Evolutionary conservation across 1,140 invertebrate species (phyloP), one percentile per base, ranked within the genome.

Genomic region (Aricia agestis): DNA sequence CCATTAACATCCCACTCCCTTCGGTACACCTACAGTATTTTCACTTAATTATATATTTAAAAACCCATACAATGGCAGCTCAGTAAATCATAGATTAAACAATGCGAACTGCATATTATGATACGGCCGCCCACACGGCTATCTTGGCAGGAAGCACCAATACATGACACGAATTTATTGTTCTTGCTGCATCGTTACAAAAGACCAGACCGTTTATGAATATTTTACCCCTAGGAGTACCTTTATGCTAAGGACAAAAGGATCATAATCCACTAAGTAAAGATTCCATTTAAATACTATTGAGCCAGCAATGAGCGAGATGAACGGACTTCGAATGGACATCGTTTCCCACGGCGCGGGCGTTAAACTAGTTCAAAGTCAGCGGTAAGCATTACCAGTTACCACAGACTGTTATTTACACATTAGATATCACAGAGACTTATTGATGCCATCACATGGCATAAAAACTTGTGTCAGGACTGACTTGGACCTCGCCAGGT

Each of bases 111-210:
- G 73, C 72, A 13, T 71, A 67, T 69, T 71, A 67, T 69, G 69
- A 73, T 78, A 76, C 25, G 66, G 74, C 70, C 83, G 79, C 84
- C 84, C 76, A 88, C 86, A 75, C 79, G 74, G 69, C 74, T 82
- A 75, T 84, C 76, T 66, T 73, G 76, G 76, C 82, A 81, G 83
- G 81, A 84, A 84, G 80, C 77, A 70, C 69, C 75, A 72, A 77
- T 79, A 73, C 72, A 75, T 79, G 81, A 80, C 77, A 76, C 74
- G 72, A 72, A 75, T 66, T 66, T 72, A 69, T 74, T 75, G 73
- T 76, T 77, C 69, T 76, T 67, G 65, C 73, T 72, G 74, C 79
- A 76, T 74, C 77, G 76, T 77, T 78, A 76, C 76, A 81, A 78
- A 77, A 81, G 74, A 72, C 71, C 65, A 68, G 65, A 70, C 9